Evolutionary conservation across 1,140 invertebrate genomes (phyloP).

Genomic region (Plodia interpunctella): DNA sequence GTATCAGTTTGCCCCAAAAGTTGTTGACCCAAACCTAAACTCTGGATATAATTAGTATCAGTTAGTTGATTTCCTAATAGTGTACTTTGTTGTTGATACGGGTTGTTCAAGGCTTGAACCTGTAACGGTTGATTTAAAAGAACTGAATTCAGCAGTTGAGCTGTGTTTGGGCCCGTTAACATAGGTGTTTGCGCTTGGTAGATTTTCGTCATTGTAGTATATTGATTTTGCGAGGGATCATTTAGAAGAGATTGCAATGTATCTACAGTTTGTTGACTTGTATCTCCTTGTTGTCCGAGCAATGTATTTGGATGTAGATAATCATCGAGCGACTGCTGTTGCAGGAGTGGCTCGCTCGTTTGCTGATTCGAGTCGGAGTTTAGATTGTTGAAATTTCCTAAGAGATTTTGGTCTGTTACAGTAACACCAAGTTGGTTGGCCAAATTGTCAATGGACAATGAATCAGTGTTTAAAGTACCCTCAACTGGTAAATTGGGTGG

Average conservation of each 20-base stretch:
- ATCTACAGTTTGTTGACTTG: too few species aligned
- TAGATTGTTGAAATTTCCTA: background rate
- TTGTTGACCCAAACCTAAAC: too few species aligned
- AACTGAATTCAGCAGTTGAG: background rate
- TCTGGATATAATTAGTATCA: background rate
- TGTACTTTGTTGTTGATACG: background rate
- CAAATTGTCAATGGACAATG: background rate
- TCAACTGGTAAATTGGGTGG: background rate
- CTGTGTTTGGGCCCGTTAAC: background rate
- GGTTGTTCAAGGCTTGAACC: background rate
- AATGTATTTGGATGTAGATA: too few species aligned
- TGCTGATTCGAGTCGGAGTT: background rate
- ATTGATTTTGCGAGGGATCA: background rate
- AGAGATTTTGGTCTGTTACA: background rate
- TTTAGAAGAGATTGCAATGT: background rate
- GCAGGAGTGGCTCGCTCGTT: background rate
- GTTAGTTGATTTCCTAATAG: too few species aligned
- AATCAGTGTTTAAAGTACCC: background rate
- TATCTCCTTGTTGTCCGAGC: too few species aligned
- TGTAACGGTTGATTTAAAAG: background rate
- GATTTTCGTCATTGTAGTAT: background rate
- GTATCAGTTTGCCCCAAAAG: too few species aligned
- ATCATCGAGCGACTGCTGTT: too few species aligned
- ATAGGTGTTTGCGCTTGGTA: background rate
- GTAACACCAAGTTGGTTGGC: background rate